Evolutionary conservation across 2,888 invertebrate species (phyloP), one percentile per base, ranked within the genome.

Genomic region (Prosapia bicincta): DNA sequence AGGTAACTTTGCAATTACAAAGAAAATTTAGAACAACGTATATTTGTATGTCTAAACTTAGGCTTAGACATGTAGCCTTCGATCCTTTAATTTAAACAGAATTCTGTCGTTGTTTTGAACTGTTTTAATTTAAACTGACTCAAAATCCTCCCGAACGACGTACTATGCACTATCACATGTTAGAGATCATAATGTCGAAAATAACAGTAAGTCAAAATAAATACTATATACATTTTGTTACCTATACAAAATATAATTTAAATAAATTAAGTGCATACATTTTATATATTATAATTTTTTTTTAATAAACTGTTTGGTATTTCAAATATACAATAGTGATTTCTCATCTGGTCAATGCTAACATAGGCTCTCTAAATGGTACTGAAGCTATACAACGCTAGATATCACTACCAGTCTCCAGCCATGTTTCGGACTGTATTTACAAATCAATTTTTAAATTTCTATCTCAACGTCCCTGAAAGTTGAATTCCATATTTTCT

Each of bases 211-310:
- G n/a, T 54, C 20, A 54, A 74, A 74, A 74, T 74, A 74, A 74
- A 74, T 65, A 74, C 69, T 74, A 74, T 74, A 65, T 74, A 74
- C 74, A 74, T 30, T 74, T 69, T 26, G 69, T 69, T 69, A 32
- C 69, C 66, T 74, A 74, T 74, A 74, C 69, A 74, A 74, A 74
- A 74, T 28, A 38, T 54, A 54, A 54, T 20, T 20, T 54, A 54
- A 54, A 54, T 20, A 20, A 54, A 54, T 38, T 13, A 38, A 38
- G 9, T 15, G 2, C 13, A 38, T 6, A 28, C 28, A 6, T 28
- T 28, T 28, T 28, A 6, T 9, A 28, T 28, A 28, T 9, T 6
- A 9, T 28, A 28, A 3, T 28, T 28, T 6, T 28, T 28, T 28
- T 28, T 28, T 28, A 28, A 28, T 9, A 28, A 30, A 9, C 9